Base-by-base conservation (phyloP, 2,797 vertebrate species). In the Falco naumanni region DNA sequence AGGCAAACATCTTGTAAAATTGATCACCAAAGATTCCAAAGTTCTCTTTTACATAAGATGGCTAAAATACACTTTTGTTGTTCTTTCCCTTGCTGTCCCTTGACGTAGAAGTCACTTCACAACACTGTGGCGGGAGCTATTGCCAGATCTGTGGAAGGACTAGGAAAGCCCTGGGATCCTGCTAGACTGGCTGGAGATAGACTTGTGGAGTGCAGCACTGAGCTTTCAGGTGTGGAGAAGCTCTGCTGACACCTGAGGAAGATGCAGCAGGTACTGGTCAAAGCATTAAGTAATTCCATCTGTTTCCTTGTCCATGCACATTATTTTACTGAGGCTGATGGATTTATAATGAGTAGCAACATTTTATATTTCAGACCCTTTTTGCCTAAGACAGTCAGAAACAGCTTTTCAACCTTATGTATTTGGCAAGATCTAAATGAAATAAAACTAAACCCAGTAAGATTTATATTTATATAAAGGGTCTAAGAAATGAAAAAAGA, bases 181-280 rank as follows among this genome's bases (percentile, higher is more conserved):
- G n/a, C 19, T 41, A 48, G 8, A 31, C 17, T 47, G 20, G 4
- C 8, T 64, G 31, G 16, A 50, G 20, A n/a, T 13, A 56, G 16
- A 16, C 10, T 24, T 1, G 2, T 0, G 2, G 19, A 9, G 5
- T 54, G 21, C 29, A 61, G 16, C 21, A 31, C 16, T 14, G 15
- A 56, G 17, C 13, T 50, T 5, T 37, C 26, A n/a, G 18, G 15
- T 50, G 51, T 29, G 33, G 50, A 43, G 7, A 50, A 3, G 19
- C 6, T 34, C 31, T 77, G 9, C 39, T 75, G 43, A 50, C 21
- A 70, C 18, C 50, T 37, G 57, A 57, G 43, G 37, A 77, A 50
- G 65, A 37, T 28, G 13, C 33, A 84, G 13, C 24, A 45, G 13
- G 22, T 45, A 43, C 41, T 64, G 50, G 70, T 19, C 6, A 33